These are phyloP conservation scores for Aleiodes alternator DNA, from an alignment of 2,888 invertebrate species.

Conservation along the genomic window DNA sequence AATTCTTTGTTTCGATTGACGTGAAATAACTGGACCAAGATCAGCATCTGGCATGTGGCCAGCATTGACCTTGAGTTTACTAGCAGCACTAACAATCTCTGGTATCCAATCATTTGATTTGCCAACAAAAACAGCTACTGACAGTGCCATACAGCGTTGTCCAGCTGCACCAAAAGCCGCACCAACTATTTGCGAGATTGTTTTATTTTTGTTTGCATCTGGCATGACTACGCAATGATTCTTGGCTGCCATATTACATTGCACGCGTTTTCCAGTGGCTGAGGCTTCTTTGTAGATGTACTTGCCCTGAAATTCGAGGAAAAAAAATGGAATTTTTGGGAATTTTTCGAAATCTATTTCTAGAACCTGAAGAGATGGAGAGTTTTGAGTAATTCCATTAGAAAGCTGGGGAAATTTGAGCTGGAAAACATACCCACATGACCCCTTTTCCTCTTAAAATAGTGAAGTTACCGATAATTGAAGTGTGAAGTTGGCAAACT, in stretches of 20 bases:
- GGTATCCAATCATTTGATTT: conserved; percentile 92
- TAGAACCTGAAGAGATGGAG: too few relatives aligned
- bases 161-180: conserved; percentile 99
- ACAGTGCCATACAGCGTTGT: conserved; percentile 99
- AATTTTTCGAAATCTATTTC: not conserved
- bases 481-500: too few relatives aligned
- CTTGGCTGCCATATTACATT: conserved; percentile 99
- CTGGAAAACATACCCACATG: too few relatives aligned
- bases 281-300: conserved; percentile 96
- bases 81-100: conserved; percentile 89
- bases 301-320: conserved; percentile 80
- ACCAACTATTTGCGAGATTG: conserved; percentile 92
- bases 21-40: conserved; percentile 95
- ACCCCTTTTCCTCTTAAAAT: too few relatives aligned
- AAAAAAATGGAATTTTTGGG: not conserved
- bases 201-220: conserved; percentile 98
- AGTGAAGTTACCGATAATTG: too few relatives aligned
- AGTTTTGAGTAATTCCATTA: too few relatives aligned
- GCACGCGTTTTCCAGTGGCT: conserved; percentile 94
- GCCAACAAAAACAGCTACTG: conserved; percentile 94
- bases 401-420: too few relatives aligned
- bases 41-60: conserved; percentile 89
- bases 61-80: conserved; percentile 93
- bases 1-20: conserved; percentile 91
- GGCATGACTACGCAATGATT: conserved; percentile 98